Evolutionary conservation across 2,113 vertebrate genomes (phyloP), one percentile per base, ranked within the genome.

Genomic region (Aix galericulata): DNA sequence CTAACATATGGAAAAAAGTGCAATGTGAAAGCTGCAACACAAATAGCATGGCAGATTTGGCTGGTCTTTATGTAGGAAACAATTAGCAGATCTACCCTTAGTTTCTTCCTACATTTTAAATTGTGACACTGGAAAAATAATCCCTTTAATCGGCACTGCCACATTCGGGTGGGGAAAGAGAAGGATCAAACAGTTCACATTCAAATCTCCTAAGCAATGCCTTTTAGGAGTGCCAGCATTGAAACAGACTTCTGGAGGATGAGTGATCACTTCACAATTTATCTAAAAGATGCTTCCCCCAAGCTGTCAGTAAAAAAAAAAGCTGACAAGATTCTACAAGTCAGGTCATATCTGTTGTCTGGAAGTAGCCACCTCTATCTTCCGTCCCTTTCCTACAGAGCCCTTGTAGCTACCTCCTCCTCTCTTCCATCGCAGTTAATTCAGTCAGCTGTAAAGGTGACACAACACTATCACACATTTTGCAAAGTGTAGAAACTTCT

Each of bases 211-310:
- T 88, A 89, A 95, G 89, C 1, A 53, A 44, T 82, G 78, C 34
- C 88, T 95, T 96, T 55, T 59, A 63, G 91, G 63, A 85, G 74
- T 0, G 29, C 82, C 95, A 97, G 80, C 82, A 88, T 17, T 71
- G 76, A 94, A 93, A 82, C 8, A 89, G 87, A 88, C 86, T 93
- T 91, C 21, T 3, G 82, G 89, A 96, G 13, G 93, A 80, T 77
- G 25, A 82, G 74, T 1, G 3, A 94, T 88, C 64, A 11, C 74
- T 36, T 31, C 88, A 46, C 74, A 89, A 96, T 97, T 91, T 55
- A 91, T 95, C 77, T 84, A 93, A 89, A 95, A 96, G 91, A 96
- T 78, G 95, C 85, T 91, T 87, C 62, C 87, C 56, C 62, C 5
- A 48, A 89, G 96, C 82, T 60, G n/a, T 82, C 58, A 79, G 75